Evolutionary conservation across 2,113 vertebrate species (phyloP).

Genomic region (Charadrius vociferus): DNA sequence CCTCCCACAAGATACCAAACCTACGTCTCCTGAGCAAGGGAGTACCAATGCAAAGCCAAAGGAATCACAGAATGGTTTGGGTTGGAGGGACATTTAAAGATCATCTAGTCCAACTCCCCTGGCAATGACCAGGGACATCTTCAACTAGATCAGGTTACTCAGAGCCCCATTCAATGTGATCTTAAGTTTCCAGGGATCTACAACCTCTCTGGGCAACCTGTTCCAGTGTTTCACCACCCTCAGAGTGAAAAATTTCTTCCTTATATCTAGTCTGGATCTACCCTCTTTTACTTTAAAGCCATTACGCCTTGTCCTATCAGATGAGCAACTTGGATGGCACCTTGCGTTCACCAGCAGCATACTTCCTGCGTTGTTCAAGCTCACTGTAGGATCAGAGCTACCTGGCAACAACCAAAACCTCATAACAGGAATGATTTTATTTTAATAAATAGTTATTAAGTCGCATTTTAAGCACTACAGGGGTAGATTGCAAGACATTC

Average conservation of each 20-base stretch:
- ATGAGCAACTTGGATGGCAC: rapidly evolving
- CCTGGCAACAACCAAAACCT: neutral
- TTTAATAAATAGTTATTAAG: neutral
- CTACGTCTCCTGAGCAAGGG: neutral
- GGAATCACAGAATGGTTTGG: neutral
- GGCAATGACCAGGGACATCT: neutral
- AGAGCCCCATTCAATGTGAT: neutral
- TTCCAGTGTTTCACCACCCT: too few relatives aligned
- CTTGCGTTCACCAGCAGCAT: neutral
- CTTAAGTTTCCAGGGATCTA: neutral
- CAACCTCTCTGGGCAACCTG: neutral
- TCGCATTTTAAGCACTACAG: neutral
- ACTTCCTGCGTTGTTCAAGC: rapidly evolving
- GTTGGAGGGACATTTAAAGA: neutral
- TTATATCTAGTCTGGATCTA: neutral
- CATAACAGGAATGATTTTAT: neutral
- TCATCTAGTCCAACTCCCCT: neutral
- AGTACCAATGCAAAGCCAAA: neutral
- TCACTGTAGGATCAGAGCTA: neutral
- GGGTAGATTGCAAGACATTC: neutral
- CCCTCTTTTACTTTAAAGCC: neutral
- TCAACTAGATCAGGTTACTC: neutral
- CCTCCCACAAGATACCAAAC: neutral
- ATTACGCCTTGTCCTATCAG: too few relatives aligned
- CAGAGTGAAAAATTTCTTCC: neutral